Evolutionary conservation across 2,797 vertebrate species (phyloP).

Genomic region (Cuniculus paca): DNA sequence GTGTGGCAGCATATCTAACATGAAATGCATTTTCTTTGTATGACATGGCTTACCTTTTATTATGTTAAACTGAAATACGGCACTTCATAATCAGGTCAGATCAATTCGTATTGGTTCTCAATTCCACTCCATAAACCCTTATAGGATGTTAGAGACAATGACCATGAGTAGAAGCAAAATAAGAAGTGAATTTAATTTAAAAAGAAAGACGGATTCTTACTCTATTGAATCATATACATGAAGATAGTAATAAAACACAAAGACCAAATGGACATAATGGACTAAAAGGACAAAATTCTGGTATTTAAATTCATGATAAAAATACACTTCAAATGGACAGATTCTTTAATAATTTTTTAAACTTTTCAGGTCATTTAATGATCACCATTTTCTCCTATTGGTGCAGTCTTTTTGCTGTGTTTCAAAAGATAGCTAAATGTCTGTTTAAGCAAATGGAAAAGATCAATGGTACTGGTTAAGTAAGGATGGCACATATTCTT

Average conservation of each 20-base stretch:
- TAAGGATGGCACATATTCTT: background rate
- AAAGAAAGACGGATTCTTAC: background rate
- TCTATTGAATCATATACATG: background rate
- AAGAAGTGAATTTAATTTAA: background rate
- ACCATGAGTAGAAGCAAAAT: background rate
- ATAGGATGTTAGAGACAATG: background rate
- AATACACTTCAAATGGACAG: background rate
- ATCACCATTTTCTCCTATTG: background rate
- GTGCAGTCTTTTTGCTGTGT: background rate
- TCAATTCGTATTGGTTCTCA: background rate
- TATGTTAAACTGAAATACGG: slow-evolving; percentile 12
- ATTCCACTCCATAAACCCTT: background rate
- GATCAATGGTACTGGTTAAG: background rate
- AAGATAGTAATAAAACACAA: background rate
- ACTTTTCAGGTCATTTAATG: background rate
- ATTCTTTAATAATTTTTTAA: background rate
- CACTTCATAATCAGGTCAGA: slow-evolving; percentile 44
- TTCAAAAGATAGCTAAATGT: background rate
- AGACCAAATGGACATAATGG: background rate
- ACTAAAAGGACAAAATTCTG: background rate
- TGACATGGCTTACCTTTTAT: background rate
- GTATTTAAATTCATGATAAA: background rate
- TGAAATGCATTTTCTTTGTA: background rate
- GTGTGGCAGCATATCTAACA: background rate
- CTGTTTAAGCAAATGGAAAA: slow-evolving; percentile 28